Evolutionary conservation across 2,888 invertebrate genomes (phyloP).

Genomic region (Acanthacorydalis orientalis): DNA sequence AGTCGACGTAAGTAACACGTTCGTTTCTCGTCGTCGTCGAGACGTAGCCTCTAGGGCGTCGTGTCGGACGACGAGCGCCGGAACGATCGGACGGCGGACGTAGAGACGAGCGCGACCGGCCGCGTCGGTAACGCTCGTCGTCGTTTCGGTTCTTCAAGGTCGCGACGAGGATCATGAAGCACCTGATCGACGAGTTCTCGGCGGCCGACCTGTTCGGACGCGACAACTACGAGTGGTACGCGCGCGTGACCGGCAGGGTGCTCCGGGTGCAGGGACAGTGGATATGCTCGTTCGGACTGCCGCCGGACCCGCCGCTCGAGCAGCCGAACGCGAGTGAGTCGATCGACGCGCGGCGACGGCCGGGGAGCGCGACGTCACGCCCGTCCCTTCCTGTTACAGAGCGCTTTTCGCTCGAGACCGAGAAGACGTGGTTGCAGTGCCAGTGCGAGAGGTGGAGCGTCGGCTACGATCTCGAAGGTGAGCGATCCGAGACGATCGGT

Average conservation of each 20-base stretch:
- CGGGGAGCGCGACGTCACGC: constrained; percentile 89
- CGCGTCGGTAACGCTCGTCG: background rate
- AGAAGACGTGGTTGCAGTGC: constrained; percentile 79
- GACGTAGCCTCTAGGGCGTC: no score
- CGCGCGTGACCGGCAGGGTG: constrained; percentile 82
- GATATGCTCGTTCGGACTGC: constrained; percentile 87
- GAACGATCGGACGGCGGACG: no score
- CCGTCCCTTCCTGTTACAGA: constrained; percentile 47
- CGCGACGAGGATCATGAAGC: constrained; percentile 90
- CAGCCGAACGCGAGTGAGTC: constrained; percentile 49
- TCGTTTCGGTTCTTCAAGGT: constrained; percentile 36
- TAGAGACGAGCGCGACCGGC: no score
- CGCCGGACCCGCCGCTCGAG: constrained; percentile 55
- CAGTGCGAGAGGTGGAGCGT: constrained; percentile 81
- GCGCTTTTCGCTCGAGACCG: constrained; percentile 72
- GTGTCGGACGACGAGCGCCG: no score
- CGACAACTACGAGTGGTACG: constrained; percentile 90
- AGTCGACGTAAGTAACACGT: constrained; percentile 47
- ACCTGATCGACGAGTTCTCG: constrained; percentile 94
- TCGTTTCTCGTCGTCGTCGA: no score
- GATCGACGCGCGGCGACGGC: constrained; percentile 26
- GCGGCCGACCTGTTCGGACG: constrained; percentile 88
- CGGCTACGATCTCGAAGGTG: constrained; percentile 66
- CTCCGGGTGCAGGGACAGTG: constrained; percentile 87
- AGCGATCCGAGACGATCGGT: constrained; percentile 18